These are phyloP conservation scores for Urocitellus parryii DNA, from an alignment of 2,113 vertebrate genomes.

Conservation along the genomic window DNA sequence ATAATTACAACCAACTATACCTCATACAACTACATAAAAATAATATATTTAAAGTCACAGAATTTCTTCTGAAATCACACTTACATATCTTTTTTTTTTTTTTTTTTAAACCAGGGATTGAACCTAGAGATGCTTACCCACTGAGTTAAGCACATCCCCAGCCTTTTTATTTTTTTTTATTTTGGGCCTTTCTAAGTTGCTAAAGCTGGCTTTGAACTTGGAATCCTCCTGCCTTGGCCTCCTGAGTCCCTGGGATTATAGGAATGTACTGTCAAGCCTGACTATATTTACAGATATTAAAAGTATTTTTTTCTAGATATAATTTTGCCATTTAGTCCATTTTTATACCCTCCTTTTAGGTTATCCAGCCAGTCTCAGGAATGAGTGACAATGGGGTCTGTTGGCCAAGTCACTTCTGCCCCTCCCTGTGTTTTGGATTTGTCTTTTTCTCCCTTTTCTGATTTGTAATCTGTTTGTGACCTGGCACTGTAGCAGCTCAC, in stretches of 20 bases:
- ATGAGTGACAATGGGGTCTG: not conserved
- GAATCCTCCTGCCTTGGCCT: no score
- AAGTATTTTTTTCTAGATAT: not conserved
- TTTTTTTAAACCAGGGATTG: no score
- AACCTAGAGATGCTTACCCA: no score
- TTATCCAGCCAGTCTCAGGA: not conserved
- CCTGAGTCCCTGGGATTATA: no score
- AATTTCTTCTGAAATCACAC: not conserved
- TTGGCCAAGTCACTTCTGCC: not conserved
- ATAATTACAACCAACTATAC: not conserved
- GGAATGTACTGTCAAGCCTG: not conserved
- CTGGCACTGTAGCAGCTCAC: accelerated
- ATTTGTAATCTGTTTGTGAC: not conserved
- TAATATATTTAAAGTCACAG: not conserved
- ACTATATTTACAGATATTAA: not conserved
- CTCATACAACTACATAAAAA: not conserved
- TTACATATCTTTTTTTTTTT: not conserved
- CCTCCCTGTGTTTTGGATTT: not conserved
- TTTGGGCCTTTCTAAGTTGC: no score
- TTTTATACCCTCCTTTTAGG: not conserved
- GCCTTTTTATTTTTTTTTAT: no score
- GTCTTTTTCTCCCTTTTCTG: not conserved
- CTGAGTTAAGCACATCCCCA: no score
- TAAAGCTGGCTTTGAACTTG: no score
- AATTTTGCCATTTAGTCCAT: not conserved